A percentile compares a stretch with the other conserved stretches of the same genome.
Conservation (phyloP, 1,140 invertebrate species). For the Caenorhabditis brenneri region DNA sequence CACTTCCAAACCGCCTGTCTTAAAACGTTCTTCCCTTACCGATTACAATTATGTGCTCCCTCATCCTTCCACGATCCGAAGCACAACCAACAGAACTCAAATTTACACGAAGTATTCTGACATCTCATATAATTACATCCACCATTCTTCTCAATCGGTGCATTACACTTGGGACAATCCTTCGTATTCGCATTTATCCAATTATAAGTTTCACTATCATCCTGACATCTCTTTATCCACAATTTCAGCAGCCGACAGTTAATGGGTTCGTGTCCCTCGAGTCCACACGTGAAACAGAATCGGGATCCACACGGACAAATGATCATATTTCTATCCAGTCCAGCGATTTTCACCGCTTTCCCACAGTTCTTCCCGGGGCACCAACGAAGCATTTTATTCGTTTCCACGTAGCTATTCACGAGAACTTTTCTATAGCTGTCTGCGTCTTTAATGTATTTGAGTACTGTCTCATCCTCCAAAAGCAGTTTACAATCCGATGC, state of each 20-base stretch:
- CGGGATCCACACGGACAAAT: conserved; percentile 83
- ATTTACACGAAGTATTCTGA: conserved; percentile 95
- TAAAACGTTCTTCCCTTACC: background rate
- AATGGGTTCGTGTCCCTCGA: conserved; percentile 98
- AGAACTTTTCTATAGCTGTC: conserved; percentile 90
- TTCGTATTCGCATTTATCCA: conserved; percentile 99
- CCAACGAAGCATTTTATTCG: conserved; percentile 92
- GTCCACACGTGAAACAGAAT: conserved; percentile 84
- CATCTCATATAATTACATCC: conserved; percentile 99
- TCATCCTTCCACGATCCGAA: conserved; percentile 77
- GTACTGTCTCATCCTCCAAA: conserved; percentile 71
- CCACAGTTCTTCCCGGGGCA: conserved; percentile 96
- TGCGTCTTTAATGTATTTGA: conserved; percentile 29
- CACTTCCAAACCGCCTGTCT: conserved; percentile 73
- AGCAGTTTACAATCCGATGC: conserved; percentile 5
- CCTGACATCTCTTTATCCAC: conserved; percentile 99
- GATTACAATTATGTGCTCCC: background rate
- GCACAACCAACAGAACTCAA: conserved; percentile 99
- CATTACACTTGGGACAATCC: conserved; percentile 66
- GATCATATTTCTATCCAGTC: conserved; percentile 90
- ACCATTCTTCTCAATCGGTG: conserved; percentile 79
- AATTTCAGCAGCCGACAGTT: conserved; percentile 88
- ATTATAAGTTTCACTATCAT: conserved; percentile 98
- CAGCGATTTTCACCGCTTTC: conserved; percentile 90
- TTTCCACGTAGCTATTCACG: conserved; percentile 97